Percentiles rank a stretch among this genome's conserved stretches.
Evolutionary conservation across 2,888 invertebrate genomes (phyloP).

Genomic region (Rhagonycha fulva): DNA sequence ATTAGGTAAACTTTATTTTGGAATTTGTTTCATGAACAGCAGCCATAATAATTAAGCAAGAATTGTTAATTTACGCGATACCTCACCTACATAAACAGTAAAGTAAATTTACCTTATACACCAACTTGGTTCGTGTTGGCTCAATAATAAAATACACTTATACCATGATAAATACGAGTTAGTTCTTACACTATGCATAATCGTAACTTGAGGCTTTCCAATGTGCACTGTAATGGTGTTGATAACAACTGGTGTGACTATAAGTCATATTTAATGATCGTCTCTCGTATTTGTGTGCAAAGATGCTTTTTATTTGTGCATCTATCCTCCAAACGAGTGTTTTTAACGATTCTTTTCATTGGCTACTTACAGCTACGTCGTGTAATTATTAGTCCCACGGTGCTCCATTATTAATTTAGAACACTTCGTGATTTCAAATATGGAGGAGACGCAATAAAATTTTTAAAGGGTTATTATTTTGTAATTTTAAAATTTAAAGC

Average conservation of each 20-base stretch:
- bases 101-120: neutral
- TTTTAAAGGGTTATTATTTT: neutral
- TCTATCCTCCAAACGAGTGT: conserved; percentile 31
- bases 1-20: neutral
- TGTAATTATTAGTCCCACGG: conserved; percentile 8
- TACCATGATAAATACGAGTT: conserved; percentile 30
- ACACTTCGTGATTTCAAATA: neutral
- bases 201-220: conserved; percentile 14
- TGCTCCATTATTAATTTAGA: neutral
- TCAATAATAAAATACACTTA: conserved; percentile 12
- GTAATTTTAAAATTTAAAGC: too few relatives aligned
- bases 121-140: neutral
- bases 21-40: neutral
- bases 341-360: conserved; percentile 33
- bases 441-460: neutral
- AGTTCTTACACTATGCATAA: conserved; percentile 23
- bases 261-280: conserved; percentile 44
- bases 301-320: conserved; percentile 33
- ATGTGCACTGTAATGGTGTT: conserved; percentile 41
- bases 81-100: neutral
- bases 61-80: neutral
- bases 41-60: neutral
- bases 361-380: conserved; percentile 19
- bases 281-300: conserved; percentile 3
- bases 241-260: conserved; percentile 39